Percentiles rank a stretch among this genome's conserved stretches.
These are phyloP conservation scores for Zosterops pallidus DNA, from an alignment of 2,113 vertebrate species.

Conservation along the genomic window DNA sequence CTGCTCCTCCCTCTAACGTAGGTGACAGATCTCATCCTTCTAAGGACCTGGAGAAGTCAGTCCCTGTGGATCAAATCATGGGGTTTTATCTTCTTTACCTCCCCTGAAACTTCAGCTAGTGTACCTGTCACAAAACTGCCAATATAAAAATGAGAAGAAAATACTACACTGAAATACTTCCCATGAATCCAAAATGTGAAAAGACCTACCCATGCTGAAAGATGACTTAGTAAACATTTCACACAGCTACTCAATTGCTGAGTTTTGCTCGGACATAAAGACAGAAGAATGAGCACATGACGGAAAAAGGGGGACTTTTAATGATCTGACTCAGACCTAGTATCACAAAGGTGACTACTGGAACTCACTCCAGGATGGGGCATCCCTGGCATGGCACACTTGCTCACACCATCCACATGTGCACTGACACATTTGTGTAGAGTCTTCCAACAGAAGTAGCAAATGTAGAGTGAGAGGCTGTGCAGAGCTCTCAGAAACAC, in stretches of 20 bases:
- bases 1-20: neutral
- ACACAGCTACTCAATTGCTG: neutral
- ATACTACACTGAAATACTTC: neutral
- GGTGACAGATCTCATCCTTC: neutral
- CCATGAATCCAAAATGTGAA: neutral
- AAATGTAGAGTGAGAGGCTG: neutral
- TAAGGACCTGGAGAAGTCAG: neutral
- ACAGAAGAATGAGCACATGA: neutral
- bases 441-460: neutral
- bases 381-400: neutral
- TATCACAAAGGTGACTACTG: fast-evolving
- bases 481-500: neutral
- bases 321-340: neutral
- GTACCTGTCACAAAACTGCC: neutral
- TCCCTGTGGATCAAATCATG: neutral
- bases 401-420: neutral
- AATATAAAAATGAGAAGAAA: neutral
- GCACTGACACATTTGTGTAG: neutral
- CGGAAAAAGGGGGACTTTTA: neutral
- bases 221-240: neutral
- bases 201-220: neutral
- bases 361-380: neutral
- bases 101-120: neutral
- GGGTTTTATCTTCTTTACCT: neutral
- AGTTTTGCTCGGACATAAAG: neutral